Base-by-base conservation (phyloP, 2,888 invertebrate species). In the Plagodis pulveraria region DNA sequence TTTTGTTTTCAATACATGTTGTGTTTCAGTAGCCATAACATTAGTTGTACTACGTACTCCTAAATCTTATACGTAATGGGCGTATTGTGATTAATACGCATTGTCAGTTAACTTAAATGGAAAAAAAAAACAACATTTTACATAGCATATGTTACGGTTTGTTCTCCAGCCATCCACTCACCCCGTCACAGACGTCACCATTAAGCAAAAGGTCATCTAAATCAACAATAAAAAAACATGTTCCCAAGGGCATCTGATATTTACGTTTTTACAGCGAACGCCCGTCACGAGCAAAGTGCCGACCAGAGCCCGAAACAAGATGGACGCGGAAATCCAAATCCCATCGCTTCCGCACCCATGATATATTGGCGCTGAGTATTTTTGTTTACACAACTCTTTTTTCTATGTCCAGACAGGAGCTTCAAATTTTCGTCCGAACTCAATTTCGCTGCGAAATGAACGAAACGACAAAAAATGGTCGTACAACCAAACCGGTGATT, bases 361-460 rank as follows among this genome's bases (percentile, higher is more conserved):
- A 76, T 71, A 69, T 68, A 68, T 77, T 70, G 64, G 67, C 61
- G 57, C 48, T 53, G 66, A 73, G 78, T 73, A 72, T 77, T 74
- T 74, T 80, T 80, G 77, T 81, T 81, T 79, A 78, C 70, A 75
- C 70, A 76, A 71, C 74, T 70, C 70, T 66, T 72, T 75, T 77
- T 77, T 71, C 65, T 56, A 60, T 67, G 68, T 70, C 72, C 71
- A 67, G 71, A 71, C 72, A 76, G 76, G 80, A 58, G 58, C 65
- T 57, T 84, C 77, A 83, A 82, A 81, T 83, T 83, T 81, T 84
- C 81, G 73, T 59, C 85, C 76, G 77, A 89, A 86, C 87, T 87
- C 89, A 88, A 90, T 90, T 89, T 83, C 83, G 81, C 74, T 77
- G 80, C 81, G 83, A 85, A 90, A 89, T 86, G 85, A 84, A 89